Evolutionary conservation across 1,140 invertebrate genomes (phyloP).

Genomic region (Chymomyza costata): DNA sequence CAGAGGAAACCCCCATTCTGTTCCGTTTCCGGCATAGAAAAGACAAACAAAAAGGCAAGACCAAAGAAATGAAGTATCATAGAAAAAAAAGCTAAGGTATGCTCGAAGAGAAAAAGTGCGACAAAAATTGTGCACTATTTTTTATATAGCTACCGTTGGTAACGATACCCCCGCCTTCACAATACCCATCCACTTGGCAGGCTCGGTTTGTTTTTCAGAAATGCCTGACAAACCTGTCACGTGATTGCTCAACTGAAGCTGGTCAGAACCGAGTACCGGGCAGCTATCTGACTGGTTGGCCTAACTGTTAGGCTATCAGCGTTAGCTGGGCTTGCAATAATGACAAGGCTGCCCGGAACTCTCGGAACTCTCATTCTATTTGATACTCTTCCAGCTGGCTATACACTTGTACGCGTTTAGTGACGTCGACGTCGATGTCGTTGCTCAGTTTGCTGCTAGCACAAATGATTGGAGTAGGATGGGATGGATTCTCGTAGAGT

Average conservation of each 20-base stretch:
- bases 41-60: conserved; percentile 22
- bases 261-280: neutral
- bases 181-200: conserved; percentile 24
- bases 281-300: neutral
- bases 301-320: conserved; percentile 43
- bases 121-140: conserved; percentile 41
- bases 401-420: conserved; percentile 31
- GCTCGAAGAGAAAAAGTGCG: conserved; percentile 13
- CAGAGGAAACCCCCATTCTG: too few relatives aligned
- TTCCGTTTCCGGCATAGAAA: too few relatives aligned
- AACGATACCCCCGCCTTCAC: too few relatives aligned
- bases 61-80: conserved; percentile 14
- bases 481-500: too few relatives aligned
- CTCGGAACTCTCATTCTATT: neutral
- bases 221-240: conserved; percentile 67
- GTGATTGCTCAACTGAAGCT: conserved; percentile 59
- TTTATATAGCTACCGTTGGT: too few relatives aligned
- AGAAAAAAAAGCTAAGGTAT: conserved; percentile 27
- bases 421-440: conserved; percentile 6
- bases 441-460: neutral
- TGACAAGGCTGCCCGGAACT: conserved; percentile 29
- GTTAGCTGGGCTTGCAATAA: conserved; percentile 49
- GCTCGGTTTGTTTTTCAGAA: conserved; percentile 57
- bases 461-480: neutral
- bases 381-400: too few relatives aligned